These are phyloP conservation scores for Drosophila sturtevanti DNA, from an alignment of 1,140 invertebrate genomes.

Conservation along the genomic window DNA sequence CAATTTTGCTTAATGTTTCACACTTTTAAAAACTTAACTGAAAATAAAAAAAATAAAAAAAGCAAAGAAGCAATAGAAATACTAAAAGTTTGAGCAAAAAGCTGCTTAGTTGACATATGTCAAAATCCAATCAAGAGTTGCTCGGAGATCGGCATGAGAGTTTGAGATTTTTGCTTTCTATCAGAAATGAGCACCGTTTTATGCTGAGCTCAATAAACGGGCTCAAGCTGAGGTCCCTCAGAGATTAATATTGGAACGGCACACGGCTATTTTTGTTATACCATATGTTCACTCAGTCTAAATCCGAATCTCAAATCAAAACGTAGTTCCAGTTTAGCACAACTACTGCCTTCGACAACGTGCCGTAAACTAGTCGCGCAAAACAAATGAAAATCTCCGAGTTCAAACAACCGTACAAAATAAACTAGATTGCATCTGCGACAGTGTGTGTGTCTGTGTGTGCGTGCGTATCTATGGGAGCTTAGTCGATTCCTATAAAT, in stretches of 20 bases:
- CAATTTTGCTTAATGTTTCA: neutral
- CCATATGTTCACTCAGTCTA: conserved; percentile 38
- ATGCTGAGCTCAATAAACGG: conserved; percentile 28
- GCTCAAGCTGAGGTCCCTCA: conserved; percentile 11
- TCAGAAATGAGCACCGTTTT: conserved; percentile 18
- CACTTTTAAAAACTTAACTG: neutral
- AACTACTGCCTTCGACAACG: conserved; percentile 27
- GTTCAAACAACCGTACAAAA: conserved; percentile 69
- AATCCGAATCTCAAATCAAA: conserved; percentile 54
- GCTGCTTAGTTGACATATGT: neutral
- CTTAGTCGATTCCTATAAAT: conserved; percentile 64
- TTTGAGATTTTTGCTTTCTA: conserved; percentile 11
- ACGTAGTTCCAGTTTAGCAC: conserved; percentile 61
- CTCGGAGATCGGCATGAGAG: neutral
- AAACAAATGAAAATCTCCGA: conserved; percentile 55
- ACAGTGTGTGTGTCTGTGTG: conserved; percentile 22
- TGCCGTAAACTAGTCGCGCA: conserved; percentile 39
- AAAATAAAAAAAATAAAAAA: neutral
- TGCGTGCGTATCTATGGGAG: conserved; percentile 28
- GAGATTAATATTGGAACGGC: conserved; percentile 15
- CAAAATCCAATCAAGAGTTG: conserved; percentile 12
- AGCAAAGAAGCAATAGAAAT: neutral
- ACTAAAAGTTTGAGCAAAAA: neutral
- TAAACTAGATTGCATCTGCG: conserved; percentile 73
- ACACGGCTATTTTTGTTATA: conserved; percentile 26